Conservation (phyloP, 2,113 vertebrate genomes). For the Cyrtonyx montezumae region DNA sequence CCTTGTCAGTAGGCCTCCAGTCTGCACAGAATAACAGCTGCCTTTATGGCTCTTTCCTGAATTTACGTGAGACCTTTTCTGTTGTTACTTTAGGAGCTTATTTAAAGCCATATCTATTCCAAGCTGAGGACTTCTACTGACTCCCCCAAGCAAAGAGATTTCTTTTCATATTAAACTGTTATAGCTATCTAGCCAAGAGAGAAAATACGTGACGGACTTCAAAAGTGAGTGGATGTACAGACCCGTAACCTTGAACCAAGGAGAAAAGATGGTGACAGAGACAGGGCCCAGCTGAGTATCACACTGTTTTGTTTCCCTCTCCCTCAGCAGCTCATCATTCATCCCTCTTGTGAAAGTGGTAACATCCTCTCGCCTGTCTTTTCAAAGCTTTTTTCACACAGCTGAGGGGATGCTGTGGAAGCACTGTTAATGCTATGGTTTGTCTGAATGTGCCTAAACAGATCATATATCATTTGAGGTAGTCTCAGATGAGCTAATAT, state of each 20-base stretch:
- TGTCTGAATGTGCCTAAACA: constrained; percentile 25
- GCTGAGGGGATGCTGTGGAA: not conserved
- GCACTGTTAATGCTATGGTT: constrained; percentile 18
- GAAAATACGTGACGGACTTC: not conserved
- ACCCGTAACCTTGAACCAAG: constrained; percentile 13
- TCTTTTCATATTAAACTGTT: not conserved
- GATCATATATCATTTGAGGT: constrained; percentile 14
- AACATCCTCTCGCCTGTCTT: not conserved
- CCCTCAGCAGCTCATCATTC: not conserved
- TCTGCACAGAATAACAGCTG: not conserved
- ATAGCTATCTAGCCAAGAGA: not conserved
- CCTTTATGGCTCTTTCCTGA: not conserved
- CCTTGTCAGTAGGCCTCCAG: not conserved
- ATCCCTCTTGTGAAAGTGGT: not conserved
- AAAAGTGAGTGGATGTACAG: not conserved
- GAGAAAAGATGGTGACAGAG: not conserved
- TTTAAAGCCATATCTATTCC: not conserved
- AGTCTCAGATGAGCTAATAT: constrained; percentile 22
- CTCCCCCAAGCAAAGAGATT: not conserved
- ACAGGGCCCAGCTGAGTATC: not conserved
- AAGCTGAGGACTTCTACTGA: not conserved
- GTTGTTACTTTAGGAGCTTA: not conserved
- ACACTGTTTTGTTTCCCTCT: not conserved
- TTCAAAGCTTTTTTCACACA: constrained; percentile 10
- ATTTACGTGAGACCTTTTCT: not conserved